These are phyloP conservation scores for Phorcus lineatus DNA, from an alignment of 2,888 invertebrate species.

Conservation along the genomic window DNA sequence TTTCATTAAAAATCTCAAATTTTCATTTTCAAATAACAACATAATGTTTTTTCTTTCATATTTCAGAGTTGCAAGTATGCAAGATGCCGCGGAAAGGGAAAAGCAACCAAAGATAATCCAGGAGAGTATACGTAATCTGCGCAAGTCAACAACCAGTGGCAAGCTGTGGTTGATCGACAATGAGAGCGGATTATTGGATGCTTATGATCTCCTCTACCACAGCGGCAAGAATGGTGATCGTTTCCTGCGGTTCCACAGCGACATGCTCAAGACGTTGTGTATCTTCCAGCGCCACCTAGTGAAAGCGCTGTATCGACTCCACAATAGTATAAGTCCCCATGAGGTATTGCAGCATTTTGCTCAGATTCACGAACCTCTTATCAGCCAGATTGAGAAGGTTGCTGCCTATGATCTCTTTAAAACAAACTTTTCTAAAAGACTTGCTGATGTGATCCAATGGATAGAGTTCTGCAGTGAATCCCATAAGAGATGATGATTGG, in stretches of 20 bases:
- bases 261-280: slow-evolving; percentile 71
- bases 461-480: slow-evolving; percentile 34
- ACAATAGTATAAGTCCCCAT: slow-evolving; percentile 44
- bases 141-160: slow-evolving; percentile 60
- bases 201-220: slow-evolving; percentile 71
- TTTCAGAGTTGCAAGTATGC: slow-evolving; percentile 75
- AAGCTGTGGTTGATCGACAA: slow-evolving; percentile 76
- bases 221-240: slow-evolving; percentile 41
- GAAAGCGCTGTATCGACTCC: slow-evolving; percentile 48
- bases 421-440: slow-evolving; percentile 49
- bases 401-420: slow-evolving; percentile 45
- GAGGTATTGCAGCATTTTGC: slow-evolving; percentile 51
- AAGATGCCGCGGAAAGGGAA: slow-evolving; percentile 74
- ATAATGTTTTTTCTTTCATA: neutral
- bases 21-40: too few species aligned
- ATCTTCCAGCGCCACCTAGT: slow-evolving; percentile 68
- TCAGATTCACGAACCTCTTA: slow-evolving; percentile 50
- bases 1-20: too few species aligned
- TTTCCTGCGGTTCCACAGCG: slow-evolving; percentile 68
- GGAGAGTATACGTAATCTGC: slow-evolving; percentile 74
- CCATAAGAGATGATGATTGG: neutral
- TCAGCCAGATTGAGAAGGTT: slow-evolving; percentile 45
- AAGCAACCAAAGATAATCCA: slow-evolving; percentile 67
- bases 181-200: slow-evolving; percentile 75
- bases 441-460: slow-evolving; percentile 53